A percentile compares a stretch with the other conserved stretches of the same genome.
Conservation (phyloP, 2,797 vertebrate species). For the Propithecus deckenii region DNA sequence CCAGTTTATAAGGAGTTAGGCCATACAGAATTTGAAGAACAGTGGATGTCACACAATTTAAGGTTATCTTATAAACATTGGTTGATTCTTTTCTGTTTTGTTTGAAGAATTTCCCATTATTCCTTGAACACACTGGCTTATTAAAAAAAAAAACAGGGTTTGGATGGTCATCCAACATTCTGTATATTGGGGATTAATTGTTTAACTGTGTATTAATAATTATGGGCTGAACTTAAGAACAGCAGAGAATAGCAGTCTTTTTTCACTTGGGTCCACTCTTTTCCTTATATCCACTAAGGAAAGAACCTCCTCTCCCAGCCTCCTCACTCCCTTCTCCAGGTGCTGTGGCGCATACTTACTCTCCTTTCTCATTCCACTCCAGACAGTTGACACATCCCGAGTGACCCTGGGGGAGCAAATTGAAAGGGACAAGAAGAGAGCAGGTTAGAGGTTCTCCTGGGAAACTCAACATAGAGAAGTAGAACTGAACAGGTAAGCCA, state of each 20-base stretch:
- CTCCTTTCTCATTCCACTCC: conserved; percentile 99
- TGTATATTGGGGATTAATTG: background rate
- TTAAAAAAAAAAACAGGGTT: background rate
- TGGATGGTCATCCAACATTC: background rate
- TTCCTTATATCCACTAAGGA: background rate
- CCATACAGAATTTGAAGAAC: background rate
- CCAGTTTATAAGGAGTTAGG: conserved; percentile 1
- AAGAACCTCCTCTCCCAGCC: background rate
- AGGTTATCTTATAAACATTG: conserved; percentile 28
- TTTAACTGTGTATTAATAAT: background rate
- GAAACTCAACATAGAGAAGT: background rate
- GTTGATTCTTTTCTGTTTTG: conserved; percentile 35
- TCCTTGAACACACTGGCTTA: background rate
- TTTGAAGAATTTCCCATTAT: conserved; percentile 18
- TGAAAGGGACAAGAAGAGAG: conserved; percentile 47
- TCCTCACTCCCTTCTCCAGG: background rate
- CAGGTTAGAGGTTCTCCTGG: conserved; percentile 58
- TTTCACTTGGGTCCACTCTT: background rate
- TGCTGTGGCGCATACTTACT: conserved; percentile 89
- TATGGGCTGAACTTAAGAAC: background rate
- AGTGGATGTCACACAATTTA: background rate
- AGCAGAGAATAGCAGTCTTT: background rate
- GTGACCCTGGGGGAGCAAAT: conserved; percentile 90
- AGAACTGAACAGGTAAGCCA: background rate
- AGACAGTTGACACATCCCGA: conserved; percentile 99